These are phyloP conservation scores for Eciton burchellii DNA, from an alignment of 1,140 invertebrate genomes.

Conservation along the genomic window DNA sequence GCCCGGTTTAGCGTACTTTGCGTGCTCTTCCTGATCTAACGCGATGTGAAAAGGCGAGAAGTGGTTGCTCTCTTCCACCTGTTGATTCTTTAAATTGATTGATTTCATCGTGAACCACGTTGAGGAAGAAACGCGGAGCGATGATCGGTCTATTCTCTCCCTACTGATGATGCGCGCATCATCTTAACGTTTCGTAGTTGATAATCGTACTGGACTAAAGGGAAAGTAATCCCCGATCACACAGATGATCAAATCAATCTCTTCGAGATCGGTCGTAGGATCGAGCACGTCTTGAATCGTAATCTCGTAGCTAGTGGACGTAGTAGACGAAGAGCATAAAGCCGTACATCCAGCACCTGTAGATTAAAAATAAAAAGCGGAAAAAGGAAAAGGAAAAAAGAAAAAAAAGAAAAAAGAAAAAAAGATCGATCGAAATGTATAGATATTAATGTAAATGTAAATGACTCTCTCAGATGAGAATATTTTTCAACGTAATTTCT, in stretches of 20 bases:
- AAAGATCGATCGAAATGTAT: constrained; percentile 25
- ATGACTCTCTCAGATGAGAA: constrained; percentile 35
- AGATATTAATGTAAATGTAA: constrained; percentile 38
- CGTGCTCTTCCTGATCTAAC: background rate
- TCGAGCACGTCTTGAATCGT: constrained; percentile 25
- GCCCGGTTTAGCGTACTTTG: background rate
- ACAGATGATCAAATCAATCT: background rate
- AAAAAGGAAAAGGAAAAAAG: too few species aligned
- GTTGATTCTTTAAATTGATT: background rate
- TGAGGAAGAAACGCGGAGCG: too few species aligned
- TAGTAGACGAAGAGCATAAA: constrained; percentile 24
- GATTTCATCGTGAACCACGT: too few species aligned
- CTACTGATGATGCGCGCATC: background rate
- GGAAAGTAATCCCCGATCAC: constrained; percentile 26
- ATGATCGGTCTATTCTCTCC: too few species aligned
- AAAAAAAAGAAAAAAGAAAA: background rate
- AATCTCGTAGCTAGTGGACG: constrained; percentile 33
- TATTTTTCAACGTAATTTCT: constrained; percentile 56
- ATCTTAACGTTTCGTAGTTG: background rate
- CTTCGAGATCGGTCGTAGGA: constrained; percentile 23
- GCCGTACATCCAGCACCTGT: constrained; percentile 21
- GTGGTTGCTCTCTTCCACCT: background rate
- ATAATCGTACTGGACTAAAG: constrained; percentile 7
- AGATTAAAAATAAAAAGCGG: constrained; percentile 24
- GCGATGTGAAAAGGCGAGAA: background rate